A percentile compares a stretch with the other conserved stretches of the same genome.
Conservation (phyloP, 2,888 invertebrate species). For the Eilema sororculum region DNA sequence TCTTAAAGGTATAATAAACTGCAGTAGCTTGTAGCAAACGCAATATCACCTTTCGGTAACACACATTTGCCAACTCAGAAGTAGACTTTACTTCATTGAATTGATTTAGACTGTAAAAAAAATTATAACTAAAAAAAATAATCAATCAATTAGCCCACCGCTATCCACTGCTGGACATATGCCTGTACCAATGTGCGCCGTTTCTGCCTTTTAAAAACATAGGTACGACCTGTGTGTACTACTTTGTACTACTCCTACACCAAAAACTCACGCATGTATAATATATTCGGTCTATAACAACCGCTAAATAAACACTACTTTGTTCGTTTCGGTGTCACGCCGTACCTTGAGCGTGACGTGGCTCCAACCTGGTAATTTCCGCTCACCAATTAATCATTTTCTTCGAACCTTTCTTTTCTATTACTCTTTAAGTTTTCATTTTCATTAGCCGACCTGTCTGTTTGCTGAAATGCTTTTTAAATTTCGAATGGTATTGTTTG, state of each 20-base stretch:
- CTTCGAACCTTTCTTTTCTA: slow-evolving; percentile 65
- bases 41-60: no score
- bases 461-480: slow-evolving; percentile 61
- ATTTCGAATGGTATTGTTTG: slow-evolving; percentile 53
- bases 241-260: background rate
- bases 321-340: slow-evolving; percentile 63
- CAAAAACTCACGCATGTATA: background rate
- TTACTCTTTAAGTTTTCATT: slow-evolving; percentile 67
- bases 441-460: slow-evolving; percentile 60
- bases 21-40: no score
- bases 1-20: no score
- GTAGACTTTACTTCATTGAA: no score
- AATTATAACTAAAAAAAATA: no score
- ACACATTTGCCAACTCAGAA: no score
- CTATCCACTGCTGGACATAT: no score
- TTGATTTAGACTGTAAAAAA: no score
- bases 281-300: slow-evolving; percentile 3
- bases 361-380: slow-evolving; percentile 68
- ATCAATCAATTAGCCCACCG: no score
- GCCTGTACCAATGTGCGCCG: no score
- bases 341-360: slow-evolving; percentile 78
- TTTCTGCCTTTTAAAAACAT: background rate
- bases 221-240: no score
- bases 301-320: slow-evolving; percentile 33
- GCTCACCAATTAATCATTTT: slow-evolving; percentile 78